These are phyloP conservation scores for Eueremaeus valkanovi DNA, from an alignment of 2,888 invertebrate species.

Conservation along the genomic window DNA sequence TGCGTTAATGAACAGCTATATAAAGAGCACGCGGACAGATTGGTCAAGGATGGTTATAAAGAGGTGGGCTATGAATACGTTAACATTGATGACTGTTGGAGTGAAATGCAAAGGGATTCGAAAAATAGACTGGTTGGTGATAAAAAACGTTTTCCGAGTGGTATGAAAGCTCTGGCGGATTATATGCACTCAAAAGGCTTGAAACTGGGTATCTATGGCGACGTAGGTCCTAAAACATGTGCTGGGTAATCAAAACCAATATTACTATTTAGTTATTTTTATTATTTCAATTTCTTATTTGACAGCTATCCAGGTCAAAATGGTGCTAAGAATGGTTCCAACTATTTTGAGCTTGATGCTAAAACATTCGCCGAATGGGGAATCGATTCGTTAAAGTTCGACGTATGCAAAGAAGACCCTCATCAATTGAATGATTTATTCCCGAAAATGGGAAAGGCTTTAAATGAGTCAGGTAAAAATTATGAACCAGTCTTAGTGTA, in stretches of 20 bases:
- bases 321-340: neutral
- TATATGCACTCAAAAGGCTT: conserved; percentile 82
- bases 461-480: conserved; percentile 83
- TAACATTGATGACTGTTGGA: conserved; percentile 55
- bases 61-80: conserved; percentile 55
- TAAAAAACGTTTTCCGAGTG: conserved; percentile 54
- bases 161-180: conserved; percentile 54
- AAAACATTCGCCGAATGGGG: conserved; percentile 86
- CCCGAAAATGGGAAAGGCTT: conserved; percentile 79
- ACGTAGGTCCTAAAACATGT: conserved; percentile 94
- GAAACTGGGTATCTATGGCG: conserved; percentile 96
- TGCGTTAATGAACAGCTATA: conserved; percentile 68
- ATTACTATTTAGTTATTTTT: no score
- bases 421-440: conserved; percentile 59
- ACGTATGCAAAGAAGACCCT: conserved; percentile 81
- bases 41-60: conserved; percentile 53
- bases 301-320: conserved; percentile 78
- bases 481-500: no score
- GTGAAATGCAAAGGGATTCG: conserved; percentile 50
- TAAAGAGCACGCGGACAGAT: conserved; percentile 53
- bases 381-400: conserved; percentile 93
- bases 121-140: conserved; percentile 47
- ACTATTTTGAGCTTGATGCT: conserved; percentile 64
- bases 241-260: no score
- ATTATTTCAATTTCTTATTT: no score